Evolutionary conservation across 1,140 invertebrate species (phyloP), one percentile per base, ranked within the genome.

Genomic region (Paracyclopina nana): DNA sequence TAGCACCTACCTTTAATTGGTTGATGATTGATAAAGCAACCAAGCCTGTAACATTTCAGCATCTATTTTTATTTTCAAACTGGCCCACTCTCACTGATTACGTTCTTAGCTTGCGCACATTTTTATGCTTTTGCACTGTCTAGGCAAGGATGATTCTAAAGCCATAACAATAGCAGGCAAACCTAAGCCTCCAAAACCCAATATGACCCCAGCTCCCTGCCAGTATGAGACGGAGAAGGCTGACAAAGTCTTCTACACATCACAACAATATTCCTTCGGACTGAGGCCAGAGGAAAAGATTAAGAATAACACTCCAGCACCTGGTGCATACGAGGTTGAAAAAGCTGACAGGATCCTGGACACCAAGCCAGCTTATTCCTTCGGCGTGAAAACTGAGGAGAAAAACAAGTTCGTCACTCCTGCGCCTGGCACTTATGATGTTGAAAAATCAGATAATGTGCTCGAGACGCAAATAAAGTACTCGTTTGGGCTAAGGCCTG

Each of bases 401-500:
- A 52, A 52, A 40, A 8, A 14, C 11, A 38, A 44, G 14, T 40
- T 20, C 2, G 22, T 14, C 34, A 22, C 38, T 3, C 50, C 50
- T 11, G 31, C 50, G 14, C 50, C 50, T 24, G 31, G 31, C 12
- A 38, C 31, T 18, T 52, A 52, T 45, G 50, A 50, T 11, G 16
- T 26, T 6, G 34, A 42, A 27, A 52, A 52, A 20, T 6, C 5
- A 24, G 40, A 52, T 26, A 28, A 14, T 3, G 20, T 27, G 4
- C 27, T 48, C 24, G 25, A 48, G 27, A 22, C 16, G 8, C n/a
- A 18, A 6, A 34, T 40, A 27, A 26, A 52, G 16, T 27, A 52
- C 18, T 43, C 40, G n/a, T 52, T 52, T 45, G 50, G 50, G n/a
- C 27, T 50, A 9, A 42, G 40, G 40, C 38, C 50, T 25, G 50